A percentile compares a stretch with the other conserved stretches of the same genome.
These are phyloP conservation scores for Corythaeola cristata DNA, from an alignment of 2,113 vertebrate genomes.

Conservation along the genomic window DNA sequence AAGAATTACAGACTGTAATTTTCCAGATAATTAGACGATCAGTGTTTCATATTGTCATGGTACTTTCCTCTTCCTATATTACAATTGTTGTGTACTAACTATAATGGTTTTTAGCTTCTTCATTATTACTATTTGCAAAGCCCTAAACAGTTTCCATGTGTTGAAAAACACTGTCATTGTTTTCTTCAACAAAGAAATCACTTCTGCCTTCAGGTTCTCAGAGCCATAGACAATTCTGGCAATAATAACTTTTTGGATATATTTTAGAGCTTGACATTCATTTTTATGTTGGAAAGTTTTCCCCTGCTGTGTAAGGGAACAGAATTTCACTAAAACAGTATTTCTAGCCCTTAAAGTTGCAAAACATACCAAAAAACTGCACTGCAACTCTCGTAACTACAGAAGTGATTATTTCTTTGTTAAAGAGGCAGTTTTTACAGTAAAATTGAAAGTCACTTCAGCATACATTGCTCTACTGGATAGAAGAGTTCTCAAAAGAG, in stretches of 20 bases:
- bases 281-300: not conserved
- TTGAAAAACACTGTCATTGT: not conserved
- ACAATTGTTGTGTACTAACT: not conserved
- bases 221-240: not conserved
- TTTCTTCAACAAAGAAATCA: slow-evolving; percentile 9
- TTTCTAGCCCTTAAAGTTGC: not conserved
- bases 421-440: not conserved
- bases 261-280: not conserved
- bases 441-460: not conserved
- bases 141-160: not conserved
- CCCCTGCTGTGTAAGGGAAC: not conserved
- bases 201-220: slow-evolving; percentile 5
- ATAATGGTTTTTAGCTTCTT: not conserved
- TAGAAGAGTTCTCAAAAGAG: not conserved
- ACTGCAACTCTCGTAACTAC: not conserved
- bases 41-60: no score
- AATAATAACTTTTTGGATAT: not conserved
- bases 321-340: not conserved
- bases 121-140: not conserved
- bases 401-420: not conserved
- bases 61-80: not conserved
- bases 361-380: not conserved
- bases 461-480: not conserved
- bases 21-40: not conserved
- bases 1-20: not conserved